Evolutionary conservation across 1,140 invertebrate genomes (phyloP).

Genomic region (Drosophila setifemur): DNA sequence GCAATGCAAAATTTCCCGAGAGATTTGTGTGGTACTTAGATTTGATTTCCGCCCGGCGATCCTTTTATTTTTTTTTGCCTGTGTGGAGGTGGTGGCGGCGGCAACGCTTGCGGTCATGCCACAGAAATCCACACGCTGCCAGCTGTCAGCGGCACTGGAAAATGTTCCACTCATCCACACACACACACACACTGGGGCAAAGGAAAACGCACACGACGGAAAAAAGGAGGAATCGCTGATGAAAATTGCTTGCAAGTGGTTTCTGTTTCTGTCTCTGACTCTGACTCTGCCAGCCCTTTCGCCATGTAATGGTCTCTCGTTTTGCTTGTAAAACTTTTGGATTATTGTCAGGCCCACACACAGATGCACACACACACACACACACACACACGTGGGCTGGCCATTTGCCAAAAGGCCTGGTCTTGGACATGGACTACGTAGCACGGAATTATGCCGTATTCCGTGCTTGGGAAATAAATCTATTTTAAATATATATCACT

Average conservation of each 20-base stretch:
- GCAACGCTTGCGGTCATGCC: conserved; percentile 47
- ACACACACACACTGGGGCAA: background rate
- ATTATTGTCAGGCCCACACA: conserved; percentile 71
- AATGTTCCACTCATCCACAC: conserved; percentile 33
- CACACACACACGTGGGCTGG: conserved; percentile 37
- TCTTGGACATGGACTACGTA: conserved; percentile 34
- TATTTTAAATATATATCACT: no score
- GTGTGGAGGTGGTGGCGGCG: conserved; percentile 9
- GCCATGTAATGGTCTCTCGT: conserved; percentile 73
- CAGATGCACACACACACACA: conserved; percentile 4
- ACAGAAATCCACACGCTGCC: conserved; percentile 56
- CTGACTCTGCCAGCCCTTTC: conserved; percentile 48
- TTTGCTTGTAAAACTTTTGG: conserved; percentile 81
- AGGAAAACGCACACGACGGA: background rate
- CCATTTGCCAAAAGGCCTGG: conserved; percentile 63
- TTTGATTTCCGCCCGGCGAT: no score
- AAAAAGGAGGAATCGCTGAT: conserved; percentile 59
- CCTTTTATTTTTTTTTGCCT: background rate
- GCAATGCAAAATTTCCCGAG: no score
- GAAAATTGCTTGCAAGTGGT: conserved; percentile 78
- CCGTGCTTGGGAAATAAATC: no score
- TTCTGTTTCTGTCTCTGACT: conserved; percentile 67
- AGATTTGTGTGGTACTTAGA: no score
- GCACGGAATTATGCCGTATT: no score
- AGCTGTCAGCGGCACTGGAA: conserved; percentile 65